These are phyloP conservation scores for Brachyalestes nurse DNA, from an alignment of 2,797 vertebrate species.

Conservation along the genomic window DNA sequence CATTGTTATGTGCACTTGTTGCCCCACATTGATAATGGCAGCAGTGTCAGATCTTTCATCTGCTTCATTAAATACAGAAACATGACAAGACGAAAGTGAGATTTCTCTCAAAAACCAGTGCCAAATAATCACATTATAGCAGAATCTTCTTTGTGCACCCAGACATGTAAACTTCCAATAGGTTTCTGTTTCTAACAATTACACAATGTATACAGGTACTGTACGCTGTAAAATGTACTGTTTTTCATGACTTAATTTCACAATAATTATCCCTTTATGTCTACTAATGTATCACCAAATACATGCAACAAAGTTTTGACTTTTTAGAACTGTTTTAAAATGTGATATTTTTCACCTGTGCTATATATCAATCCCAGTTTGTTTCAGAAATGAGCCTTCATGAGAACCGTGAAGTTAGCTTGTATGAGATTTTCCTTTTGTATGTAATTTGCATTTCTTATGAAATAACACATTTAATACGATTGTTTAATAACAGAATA, in stretches of 20 bases:
- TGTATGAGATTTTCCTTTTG: not conserved
- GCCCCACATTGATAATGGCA: no score
- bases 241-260: not conserved
- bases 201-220: not conserved
- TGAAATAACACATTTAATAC: constrained; percentile 23
- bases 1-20: no score
- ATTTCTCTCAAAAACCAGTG: not conserved
- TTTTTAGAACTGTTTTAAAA: constrained; percentile 23
- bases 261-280: not conserved
- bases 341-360: constrained; percentile 13
- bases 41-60: no score
- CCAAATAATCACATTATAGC: constrained; percentile 7
- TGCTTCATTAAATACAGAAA: not conserved
- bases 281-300: constrained; percentile 6
- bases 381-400: constrained; percentile 21
- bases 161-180: not conserved
- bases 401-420: constrained; percentile 17
- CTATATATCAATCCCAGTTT: constrained; percentile 18
- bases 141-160: not conserved
- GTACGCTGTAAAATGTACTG: not conserved
- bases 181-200: not conserved
- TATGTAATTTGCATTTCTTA: constrained; percentile 1
- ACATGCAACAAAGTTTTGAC: not conserved
- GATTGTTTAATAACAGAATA: constrained; percentile 39
- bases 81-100: not conserved